These are phyloP conservation scores for Nemapogon koenigi DNA, from an alignment of 2,888 invertebrate species.

Conservation along the genomic window DNA sequence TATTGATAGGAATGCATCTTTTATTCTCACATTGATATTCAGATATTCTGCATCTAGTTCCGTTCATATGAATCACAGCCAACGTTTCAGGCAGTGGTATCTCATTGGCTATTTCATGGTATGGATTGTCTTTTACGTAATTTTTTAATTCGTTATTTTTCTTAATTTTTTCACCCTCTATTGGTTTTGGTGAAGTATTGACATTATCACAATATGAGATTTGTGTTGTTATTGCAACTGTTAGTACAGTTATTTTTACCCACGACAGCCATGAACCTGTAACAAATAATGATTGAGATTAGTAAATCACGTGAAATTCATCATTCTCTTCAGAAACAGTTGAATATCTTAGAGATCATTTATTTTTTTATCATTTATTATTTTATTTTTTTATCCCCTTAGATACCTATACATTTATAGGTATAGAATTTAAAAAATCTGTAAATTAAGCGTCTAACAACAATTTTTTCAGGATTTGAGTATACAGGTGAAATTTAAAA, in stretches of 20 bases:
- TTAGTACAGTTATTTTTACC: slow-evolving; percentile 21
- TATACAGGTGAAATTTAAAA: too few relatives aligned
- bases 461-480: too few relatives aligned
- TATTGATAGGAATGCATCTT: slow-evolving; percentile 72
- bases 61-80: slow-evolving; percentile 49
- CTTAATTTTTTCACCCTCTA: slow-evolving; percentile 11
- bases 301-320: too few relatives aligned
- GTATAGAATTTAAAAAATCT: too few relatives aligned
- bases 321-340: too few relatives aligned
- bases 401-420: too few relatives aligned
- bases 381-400: too few relatives aligned
- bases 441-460: too few relatives aligned
- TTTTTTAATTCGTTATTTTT: slow-evolving; percentile 4
- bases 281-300: too few relatives aligned
- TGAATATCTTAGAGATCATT: too few relatives aligned
- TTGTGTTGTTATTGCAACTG: slow-evolving; percentile 30
- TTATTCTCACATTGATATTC: slow-evolving; percentile 74
- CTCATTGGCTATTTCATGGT: slow-evolving; percentile 21
- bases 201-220: slow-evolving; percentile 34
- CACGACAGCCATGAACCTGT: slow-evolving; percentile 30
- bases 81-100: slow-evolving; percentile 45
- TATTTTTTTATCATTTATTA: too few relatives aligned
- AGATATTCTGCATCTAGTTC: slow-evolving; percentile 67
- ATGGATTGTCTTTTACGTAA: slow-evolving; percentile 25
- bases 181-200: slow-evolving; percentile 24